Percentiles rank a stretch among this genome's conserved stretches.
phyloP scores from a whole-genome alignment of 2,797 vertebrate species.

The Mycteria americana region DNA sequence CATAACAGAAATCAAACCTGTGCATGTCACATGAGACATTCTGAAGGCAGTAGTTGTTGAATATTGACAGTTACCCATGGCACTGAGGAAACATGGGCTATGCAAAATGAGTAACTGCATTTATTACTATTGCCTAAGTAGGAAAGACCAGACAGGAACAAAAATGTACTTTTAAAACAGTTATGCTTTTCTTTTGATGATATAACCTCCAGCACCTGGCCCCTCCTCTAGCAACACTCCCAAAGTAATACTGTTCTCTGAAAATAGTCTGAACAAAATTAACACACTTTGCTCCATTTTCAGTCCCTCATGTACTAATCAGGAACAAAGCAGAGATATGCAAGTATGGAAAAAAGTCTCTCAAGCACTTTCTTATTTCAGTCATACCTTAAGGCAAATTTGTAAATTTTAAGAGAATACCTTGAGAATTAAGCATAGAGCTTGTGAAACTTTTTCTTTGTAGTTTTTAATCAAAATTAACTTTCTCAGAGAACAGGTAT shows the following conservation, averaged over 20 bases:
- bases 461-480: neutral
- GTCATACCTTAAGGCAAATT: slow-evolving; percentile 4
- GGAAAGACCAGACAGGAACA: neutral
- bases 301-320: neutral
- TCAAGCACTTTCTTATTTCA: neutral
- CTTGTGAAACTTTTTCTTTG: neutral
- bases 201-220: neutral
- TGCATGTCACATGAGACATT: neutral
- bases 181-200: neutral
- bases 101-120: neutral
- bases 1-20: neutral
- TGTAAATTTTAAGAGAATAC: neutral
- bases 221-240: neutral
- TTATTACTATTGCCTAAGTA: neutral
- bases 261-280: neutral
- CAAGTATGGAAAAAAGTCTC: neutral
- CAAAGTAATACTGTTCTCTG: neutral
- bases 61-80: neutral
- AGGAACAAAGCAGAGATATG: neutral
- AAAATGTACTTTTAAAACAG: neutral
- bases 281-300: neutral
- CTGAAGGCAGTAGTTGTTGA: neutral
- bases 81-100: neutral
- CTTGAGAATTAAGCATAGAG: neutral
- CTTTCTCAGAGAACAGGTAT: neutral